phyloP scores from a whole-genome alignment of 2,888 invertebrate species.

The Epistrophe eligans region DNA sequence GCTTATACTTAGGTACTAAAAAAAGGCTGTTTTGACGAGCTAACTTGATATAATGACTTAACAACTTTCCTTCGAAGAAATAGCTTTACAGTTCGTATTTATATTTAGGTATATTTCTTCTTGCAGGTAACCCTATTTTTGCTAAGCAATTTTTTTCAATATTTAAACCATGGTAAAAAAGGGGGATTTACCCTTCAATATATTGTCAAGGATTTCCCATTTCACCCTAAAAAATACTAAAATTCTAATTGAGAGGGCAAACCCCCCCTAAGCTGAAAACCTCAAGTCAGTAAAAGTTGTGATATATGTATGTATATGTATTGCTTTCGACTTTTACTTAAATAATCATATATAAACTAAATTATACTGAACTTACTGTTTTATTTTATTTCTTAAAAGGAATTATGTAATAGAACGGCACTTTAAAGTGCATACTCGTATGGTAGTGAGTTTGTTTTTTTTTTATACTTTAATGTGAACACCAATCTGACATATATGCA shows the following conservation, averaged over 20 bases:
- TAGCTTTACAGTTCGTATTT: no score
- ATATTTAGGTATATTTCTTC: no score
- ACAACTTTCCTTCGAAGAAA: no score
- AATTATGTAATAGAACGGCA: conserved; percentile 65
- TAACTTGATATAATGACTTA: no score
- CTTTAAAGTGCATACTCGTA: conserved; percentile 13
- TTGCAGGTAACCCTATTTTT: no score
- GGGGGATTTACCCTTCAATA: no score
- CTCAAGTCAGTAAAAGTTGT: not conserved
- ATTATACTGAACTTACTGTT: not conserved
- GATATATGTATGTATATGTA: not conserved
- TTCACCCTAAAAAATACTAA: no score
- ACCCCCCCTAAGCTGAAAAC: not conserved
- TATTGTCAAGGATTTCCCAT: no score
- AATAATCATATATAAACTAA: not conserved
- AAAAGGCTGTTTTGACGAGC: no score
- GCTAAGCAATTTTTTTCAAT: no score
- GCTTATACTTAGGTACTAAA: no score
- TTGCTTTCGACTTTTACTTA: not conserved
- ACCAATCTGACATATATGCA: conserved; percentile 38
- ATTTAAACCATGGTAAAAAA: no score
- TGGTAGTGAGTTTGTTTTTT: conserved; percentile 17
- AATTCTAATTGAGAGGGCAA: not conserved
- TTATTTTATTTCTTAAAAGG: not conserved
- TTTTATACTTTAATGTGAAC: conserved; percentile 13